Percentiles rank a stretch among this genome's conserved stretches.
Evolutionary conservation across 1,140 invertebrate genomes (phyloP).

Genomic region (Tetragnatha versicolor): DNA sequence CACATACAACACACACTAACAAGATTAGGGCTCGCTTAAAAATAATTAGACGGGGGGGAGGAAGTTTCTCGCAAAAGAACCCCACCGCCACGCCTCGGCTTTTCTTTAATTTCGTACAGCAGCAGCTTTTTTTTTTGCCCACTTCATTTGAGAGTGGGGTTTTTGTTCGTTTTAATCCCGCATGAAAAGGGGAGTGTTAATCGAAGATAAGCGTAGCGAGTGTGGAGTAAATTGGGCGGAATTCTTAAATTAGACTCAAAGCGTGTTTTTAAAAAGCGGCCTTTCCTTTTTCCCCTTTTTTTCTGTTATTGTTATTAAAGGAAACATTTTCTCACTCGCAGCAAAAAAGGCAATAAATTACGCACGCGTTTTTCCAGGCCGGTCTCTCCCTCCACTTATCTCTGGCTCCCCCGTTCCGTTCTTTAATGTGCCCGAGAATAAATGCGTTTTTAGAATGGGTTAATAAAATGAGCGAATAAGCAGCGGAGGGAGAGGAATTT

Average conservation of each 20-base stretch:
- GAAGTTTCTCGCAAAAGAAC: background rate
- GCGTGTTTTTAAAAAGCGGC: background rate
- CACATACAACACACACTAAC: too few relatives aligned
- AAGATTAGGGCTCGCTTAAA: too few relatives aligned
- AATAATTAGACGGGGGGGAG: background rate
- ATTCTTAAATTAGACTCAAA: background rate
- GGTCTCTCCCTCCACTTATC: too few relatives aligned
- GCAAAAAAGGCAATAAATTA: too few relatives aligned
- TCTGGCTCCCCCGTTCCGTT: too few relatives aligned
- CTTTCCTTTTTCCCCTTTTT: background rate
- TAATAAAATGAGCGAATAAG: too few relatives aligned
- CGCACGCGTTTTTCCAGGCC: too few relatives aligned
- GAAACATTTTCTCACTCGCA: too few relatives aligned
- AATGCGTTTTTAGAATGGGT: too few relatives aligned
- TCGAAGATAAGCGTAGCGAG: background rate
- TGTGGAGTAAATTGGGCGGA: background rate
- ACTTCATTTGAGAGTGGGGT: background rate
- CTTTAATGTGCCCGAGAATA: too few relatives aligned
- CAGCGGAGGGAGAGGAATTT: too few relatives aligned
- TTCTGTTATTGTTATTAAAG: background rate
- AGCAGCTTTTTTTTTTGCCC: background rate
- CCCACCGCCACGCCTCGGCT: too few relatives aligned
- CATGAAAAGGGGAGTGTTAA: background rate
- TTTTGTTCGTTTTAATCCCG: background rate
- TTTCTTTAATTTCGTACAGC: background rate